Evolutionary conservation across 2,888 invertebrate species (phyloP), one percentile per base, ranked within the genome.

Genomic region (Drosophila barbarae): DNA sequence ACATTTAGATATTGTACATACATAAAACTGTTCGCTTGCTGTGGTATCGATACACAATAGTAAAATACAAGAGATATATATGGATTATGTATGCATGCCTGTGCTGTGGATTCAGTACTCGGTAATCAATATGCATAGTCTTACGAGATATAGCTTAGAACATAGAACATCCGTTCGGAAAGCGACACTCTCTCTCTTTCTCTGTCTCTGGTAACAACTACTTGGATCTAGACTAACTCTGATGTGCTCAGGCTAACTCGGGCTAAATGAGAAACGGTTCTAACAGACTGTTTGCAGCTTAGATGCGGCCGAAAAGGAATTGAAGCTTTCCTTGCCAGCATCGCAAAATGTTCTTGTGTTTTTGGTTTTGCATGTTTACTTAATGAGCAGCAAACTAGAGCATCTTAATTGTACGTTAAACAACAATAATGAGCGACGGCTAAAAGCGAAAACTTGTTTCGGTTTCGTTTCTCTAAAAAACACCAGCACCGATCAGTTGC

Each of bases 1-100:
- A 68, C 76, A 81, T 73, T 57, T 58, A 69, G 78, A 85, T 86
- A 71, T 67, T 65, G 66, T 84, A 85, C 79, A 72, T 73, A 77
- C 72, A 61, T 66, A 69, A 71, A 58, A 63, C 36, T 23, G 38
- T 66, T 70, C 50, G 35, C 26, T 65, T 51, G 34, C 52, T 58
- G 46, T 47, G 57, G 58, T 55, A 60, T 73, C 61, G 44, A 57
- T 69, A 81, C 64, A 54, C 46, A 71, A 66, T 80, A 58, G 52
- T 68, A 54, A 69, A 68, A 57, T 55, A 65, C 54, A 71, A 55
- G 59, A 51, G 49, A 52, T 61, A 73, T 46, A 53, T 69, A 49
- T 71, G 53, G 53, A 44, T 44, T 72, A 65, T 71, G 47, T 68
- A 63, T 42, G 47, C 61, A 63, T 46, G 51, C 67, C 61, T 44